Evolutionary conservation across 2,113 vertebrate genomes (phyloP).

Genomic region (Scomber colias): DNA sequence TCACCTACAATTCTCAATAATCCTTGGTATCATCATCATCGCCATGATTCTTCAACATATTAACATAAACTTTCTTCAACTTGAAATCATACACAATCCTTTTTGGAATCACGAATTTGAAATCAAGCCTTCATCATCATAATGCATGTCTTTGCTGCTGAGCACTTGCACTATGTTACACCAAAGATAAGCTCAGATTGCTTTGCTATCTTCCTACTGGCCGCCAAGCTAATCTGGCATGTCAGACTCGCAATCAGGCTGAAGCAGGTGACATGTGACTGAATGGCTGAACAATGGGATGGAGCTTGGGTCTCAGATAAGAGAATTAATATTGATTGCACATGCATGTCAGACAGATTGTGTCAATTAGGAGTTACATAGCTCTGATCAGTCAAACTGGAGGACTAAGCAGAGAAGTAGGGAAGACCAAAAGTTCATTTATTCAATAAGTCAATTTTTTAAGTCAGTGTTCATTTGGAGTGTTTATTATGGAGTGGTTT

Average conservation of each 20-base stretch:
- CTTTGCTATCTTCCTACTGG: slow-evolving; percentile 54
- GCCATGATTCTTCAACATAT: background rate
- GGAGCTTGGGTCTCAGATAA: slow-evolving; percentile 69
- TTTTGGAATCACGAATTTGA: slow-evolving; percentile 17
- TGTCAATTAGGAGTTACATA: slow-evolving; percentile 64
- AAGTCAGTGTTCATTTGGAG: background rate
- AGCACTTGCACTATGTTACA: slow-evolving; percentile 30
- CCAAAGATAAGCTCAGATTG: slow-evolving; percentile 65
- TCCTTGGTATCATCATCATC: slow-evolving; percentile 3
- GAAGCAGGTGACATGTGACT: slow-evolving; percentile 73
- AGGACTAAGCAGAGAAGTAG: slow-evolving; percentile 3
- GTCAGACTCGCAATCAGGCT: slow-evolving; percentile 69
- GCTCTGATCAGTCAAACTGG: slow-evolving; percentile 41
- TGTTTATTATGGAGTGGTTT: slow-evolving; percentile 8
- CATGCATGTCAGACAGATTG: slow-evolving; percentile 71
- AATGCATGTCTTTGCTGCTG: slow-evolving; percentile 1
- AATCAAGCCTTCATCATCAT: slow-evolving; percentile 24
- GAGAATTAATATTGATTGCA: slow-evolving; percentile 82
- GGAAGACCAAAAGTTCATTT: background rate
- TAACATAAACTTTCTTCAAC: background rate
- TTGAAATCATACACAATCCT: slow-evolving; percentile 15
- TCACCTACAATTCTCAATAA: background rate
- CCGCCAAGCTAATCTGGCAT: slow-evolving; percentile 62
- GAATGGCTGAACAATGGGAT: slow-evolving; percentile 72
- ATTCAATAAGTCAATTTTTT: slow-evolving; percentile 7